These are phyloP conservation scores for Lepisosteus oculatus DNA, from an alignment of 2,113 vertebrate genomes.

Conservation along the genomic window DNA sequence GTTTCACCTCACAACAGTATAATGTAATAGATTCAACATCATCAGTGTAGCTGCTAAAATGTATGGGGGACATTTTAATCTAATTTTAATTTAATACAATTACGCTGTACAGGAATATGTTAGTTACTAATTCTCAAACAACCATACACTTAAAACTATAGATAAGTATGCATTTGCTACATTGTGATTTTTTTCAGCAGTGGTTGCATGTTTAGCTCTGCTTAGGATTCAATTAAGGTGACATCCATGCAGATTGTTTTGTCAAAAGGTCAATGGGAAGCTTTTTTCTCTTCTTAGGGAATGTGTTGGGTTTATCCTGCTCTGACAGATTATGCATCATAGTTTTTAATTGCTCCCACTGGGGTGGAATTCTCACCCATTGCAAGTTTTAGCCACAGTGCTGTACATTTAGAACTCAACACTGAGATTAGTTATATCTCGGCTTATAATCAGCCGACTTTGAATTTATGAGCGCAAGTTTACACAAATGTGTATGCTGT, in stretches of 20 bases:
- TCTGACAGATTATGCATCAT: constrained; percentile 55
- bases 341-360: constrained; percentile 69
- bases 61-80: no score
- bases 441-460: no score
- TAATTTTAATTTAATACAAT: no score
- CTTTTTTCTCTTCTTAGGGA: constrained; percentile 36
- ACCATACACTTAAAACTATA: constrained; percentile 12
- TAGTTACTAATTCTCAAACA: constrained; percentile 5
- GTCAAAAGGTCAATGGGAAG: constrained; percentile 19
- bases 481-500: no score
- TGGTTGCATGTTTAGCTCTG: constrained; percentile 17
- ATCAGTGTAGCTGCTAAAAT: no score
- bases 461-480: no score
- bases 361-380: constrained; percentile 48
- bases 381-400: constrained; percentile 38
- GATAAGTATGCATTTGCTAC: no score
- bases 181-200: constrained; percentile 1
- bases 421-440: constrained; percentile 41
- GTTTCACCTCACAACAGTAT: no score
- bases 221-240: constrained; percentile 35
- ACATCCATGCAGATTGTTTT: constrained; percentile 24
- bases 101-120: no score
- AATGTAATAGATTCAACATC: no score
- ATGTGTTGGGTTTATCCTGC: constrained; percentile 33
- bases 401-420: constrained; percentile 40